These are phyloP conservation scores for Nesoenas mayeri DNA, from an alignment of 2,113 vertebrate species.

Conservation along the genomic window DNA sequence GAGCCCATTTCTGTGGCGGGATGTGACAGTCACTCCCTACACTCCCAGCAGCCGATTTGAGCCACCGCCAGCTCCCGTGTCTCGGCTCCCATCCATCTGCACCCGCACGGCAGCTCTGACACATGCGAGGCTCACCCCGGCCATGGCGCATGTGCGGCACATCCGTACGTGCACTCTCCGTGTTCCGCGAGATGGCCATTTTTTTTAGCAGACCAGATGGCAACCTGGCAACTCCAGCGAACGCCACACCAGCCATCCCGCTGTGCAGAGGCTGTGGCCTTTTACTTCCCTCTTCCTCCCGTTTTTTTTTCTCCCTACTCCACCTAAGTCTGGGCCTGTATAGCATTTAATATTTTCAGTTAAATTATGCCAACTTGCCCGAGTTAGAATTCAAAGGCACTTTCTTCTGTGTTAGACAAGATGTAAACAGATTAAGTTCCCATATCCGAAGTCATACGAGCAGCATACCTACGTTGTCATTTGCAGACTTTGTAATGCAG, in stretches of 20 bases:
- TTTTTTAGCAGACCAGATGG: slow-evolving; percentile 48
- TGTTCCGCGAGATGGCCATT: slow-evolving; percentile 16
- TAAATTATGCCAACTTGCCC: background rate
- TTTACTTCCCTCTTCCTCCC: background rate
- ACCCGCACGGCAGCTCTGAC: slow-evolving; percentile 18
- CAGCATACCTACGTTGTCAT: background rate
- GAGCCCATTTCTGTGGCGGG: background rate
- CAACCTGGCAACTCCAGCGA: slow-evolving; percentile 51
- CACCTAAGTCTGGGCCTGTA: background rate
- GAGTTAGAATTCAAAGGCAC: background rate
- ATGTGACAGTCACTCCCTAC: background rate
- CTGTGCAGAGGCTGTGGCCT: background rate
- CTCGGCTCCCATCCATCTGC: background rate
- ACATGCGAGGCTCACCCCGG: slow-evolving; percentile 1
- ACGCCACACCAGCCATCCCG: background rate
- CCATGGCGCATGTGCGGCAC: background rate
- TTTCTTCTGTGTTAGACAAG: background rate
- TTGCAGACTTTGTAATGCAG: background rate
- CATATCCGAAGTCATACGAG: background rate
- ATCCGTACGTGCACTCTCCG: background rate
- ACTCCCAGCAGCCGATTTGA: background rate
- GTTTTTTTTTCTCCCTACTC: background rate
- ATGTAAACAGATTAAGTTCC: background rate
- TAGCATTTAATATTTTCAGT: background rate
- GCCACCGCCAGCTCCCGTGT: background rate